Percentiles rank a stretch among this genome's conserved stretches.
Evolutionary conservation across 2,888 invertebrate species (phyloP).

Genomic region (Drosophila maculinotata): DNA sequence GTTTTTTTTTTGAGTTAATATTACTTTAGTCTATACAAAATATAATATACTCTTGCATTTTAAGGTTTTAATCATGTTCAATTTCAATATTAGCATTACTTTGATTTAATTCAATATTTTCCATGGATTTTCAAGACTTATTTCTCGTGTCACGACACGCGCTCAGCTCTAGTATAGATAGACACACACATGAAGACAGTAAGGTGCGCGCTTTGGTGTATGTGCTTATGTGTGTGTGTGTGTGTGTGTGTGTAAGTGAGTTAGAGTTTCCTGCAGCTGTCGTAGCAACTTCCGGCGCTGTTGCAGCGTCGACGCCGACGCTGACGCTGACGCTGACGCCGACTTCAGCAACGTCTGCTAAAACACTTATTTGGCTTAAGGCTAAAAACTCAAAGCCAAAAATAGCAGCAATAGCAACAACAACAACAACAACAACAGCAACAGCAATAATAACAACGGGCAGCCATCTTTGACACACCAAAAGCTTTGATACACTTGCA

Average conservation of each 20-base stretch:
- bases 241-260: slow-evolving; percentile 73
- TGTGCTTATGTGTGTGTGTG: slow-evolving; percentile 7
- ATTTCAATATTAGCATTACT: no score
- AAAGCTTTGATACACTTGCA: slow-evolving; percentile 38
- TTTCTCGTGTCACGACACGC: slow-evolving; percentile 3
- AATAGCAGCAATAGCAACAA: slow-evolving; percentile 51
- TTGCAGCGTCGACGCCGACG: slow-evolving; percentile 51
- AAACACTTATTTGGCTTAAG: slow-evolving; percentile 80
- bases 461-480: slow-evolving; percentile 33
- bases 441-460: slow-evolving; percentile 11
- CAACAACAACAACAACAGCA: slow-evolving; percentile 7
- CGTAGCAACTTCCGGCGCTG: slow-evolving; percentile 78
- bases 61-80: background rate
- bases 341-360: slow-evolving; percentile 65
- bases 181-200: slow-evolving; percentile 37
- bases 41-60: no score
- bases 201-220: slow-evolving; percentile 44
- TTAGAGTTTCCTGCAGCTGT: slow-evolving; percentile 81
- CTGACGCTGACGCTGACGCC: slow-evolving; percentile 36
- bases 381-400: slow-evolving; percentile 80
- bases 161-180: slow-evolving; percentile 19
- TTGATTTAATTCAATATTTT: no score
- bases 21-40: no score
- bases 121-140: background rate
- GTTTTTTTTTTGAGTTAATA: no score